Evolutionary conservation across 2,888 invertebrate species (phyloP).

Genomic region (Gandaritis pyraliata): DNA sequence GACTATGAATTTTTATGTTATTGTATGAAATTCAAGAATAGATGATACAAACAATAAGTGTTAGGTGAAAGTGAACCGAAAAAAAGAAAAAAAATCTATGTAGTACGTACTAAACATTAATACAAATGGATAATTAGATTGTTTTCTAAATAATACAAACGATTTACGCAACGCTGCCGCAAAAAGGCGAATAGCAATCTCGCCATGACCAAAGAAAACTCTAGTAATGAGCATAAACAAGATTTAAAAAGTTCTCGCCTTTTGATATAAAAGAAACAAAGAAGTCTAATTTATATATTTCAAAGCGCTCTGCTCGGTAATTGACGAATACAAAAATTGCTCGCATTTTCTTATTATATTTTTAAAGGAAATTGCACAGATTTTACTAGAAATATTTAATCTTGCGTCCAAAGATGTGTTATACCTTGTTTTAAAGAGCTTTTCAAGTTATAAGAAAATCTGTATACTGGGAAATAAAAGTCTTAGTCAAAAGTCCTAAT

Average conservation of each 20-base stretch:
- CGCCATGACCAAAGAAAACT: conserved; percentile 49
- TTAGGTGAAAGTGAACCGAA: no score
- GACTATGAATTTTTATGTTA: no score
- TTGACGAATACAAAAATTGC: conserved; percentile 65
- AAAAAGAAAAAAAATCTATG: no score
- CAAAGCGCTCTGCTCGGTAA: conserved; percentile 57
- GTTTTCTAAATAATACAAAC: conserved; percentile 10
- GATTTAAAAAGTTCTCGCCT: conserved; percentile 67
- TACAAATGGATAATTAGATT: not conserved
- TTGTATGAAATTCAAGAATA: no score
- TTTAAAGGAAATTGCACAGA: not conserved
- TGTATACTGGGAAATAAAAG: not conserved
- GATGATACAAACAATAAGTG: no score
- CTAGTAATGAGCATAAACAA: conserved; percentile 66
- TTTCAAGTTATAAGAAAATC: not conserved
- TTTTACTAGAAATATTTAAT: not conserved
- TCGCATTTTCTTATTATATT: conserved; percentile 6
- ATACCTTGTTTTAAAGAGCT: not conserved
- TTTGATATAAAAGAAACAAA: conserved; percentile 71
- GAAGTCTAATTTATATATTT: conserved; percentile 69
- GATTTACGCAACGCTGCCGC: conserved; percentile 44
- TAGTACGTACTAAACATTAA: not conserved
- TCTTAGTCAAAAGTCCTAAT: not conserved
- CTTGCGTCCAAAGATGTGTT: not conserved
- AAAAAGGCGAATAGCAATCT: conserved; percentile 51